Conservation (phyloP, 2,888 invertebrate genomes). For the Morpho achilles region DNA sequence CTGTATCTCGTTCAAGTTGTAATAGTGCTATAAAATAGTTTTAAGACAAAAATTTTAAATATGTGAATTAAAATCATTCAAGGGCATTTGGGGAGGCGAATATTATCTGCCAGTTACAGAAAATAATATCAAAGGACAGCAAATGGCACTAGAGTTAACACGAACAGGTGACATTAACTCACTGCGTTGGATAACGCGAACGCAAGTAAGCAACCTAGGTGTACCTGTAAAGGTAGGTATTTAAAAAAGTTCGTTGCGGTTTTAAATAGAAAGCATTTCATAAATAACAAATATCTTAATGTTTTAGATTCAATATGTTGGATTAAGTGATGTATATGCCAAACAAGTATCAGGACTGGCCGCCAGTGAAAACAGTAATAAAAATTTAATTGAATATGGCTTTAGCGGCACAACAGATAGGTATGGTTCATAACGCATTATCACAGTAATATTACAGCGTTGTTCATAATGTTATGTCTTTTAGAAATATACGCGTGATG, state of each 20-base stretch:
- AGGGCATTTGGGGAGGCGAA: constrained; percentile 43
- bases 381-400: constrained; percentile 40
- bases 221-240: constrained; percentile 41
- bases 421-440: constrained; percentile 27
- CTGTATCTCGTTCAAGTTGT: too few relatives aligned
- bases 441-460: background rate
- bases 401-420: constrained; percentile 49
- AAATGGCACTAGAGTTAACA: constrained; percentile 31
- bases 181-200: constrained; percentile 44
- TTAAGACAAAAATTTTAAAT: too few relatives aligned
- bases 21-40: too few relatives aligned
- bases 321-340: constrained; percentile 37
- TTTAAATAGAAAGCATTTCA: too few relatives aligned
- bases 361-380: constrained; percentile 12
- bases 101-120: constrained; percentile 35
- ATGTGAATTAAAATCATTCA: constrained; percentile 8
- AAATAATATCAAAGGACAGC: constrained; percentile 8
- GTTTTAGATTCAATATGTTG: constrained; percentile 45
- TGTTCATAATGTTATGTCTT: constrained; percentile 14
- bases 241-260: too few relatives aligned
- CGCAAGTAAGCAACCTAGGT: constrained; percentile 29
- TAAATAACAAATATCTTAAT: too few relatives aligned
- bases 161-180: constrained; percentile 41
- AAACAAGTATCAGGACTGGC: constrained; percentile 35
- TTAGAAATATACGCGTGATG: constrained; percentile 79